A percentile compares a stretch with the other conserved stretches of the same genome.
Evolutionary conservation across 2,797 vertebrate species (phyloP).

Genomic region (Cuculus canorus): DNA sequence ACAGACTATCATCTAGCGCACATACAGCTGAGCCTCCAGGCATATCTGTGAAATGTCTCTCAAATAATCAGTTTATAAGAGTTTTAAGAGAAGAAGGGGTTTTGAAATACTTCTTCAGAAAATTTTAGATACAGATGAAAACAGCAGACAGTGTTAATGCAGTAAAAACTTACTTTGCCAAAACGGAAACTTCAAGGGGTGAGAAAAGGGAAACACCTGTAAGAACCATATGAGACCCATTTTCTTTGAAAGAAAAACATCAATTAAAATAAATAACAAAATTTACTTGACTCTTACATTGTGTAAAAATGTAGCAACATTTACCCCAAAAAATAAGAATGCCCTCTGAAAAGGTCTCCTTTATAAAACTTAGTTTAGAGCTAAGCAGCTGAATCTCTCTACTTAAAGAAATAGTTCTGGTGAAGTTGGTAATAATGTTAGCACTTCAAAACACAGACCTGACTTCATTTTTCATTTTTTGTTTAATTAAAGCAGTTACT

Average conservation of each 20-base stretch:
- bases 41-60: not conserved
- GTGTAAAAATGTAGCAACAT: not conserved
- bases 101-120: not conserved
- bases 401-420: not conserved
- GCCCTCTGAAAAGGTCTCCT: not conserved
- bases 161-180: not conserved
- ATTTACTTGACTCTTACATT: not conserved
- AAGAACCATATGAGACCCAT: not conserved
- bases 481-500: slow-evolving; percentile 23
- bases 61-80: not conserved
- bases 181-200: not conserved
- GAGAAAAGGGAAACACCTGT: not conserved
- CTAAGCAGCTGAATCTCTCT: not conserved
- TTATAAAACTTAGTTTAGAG: not conserved
- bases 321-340: not conserved
- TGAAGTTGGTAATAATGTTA: not conserved
- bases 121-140: not conserved
- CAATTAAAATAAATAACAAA: not conserved
- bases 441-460: not conserved
- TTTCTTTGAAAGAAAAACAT: not conserved
- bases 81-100: not conserved
- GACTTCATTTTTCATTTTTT: not conserved
- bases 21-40: not conserved
- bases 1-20: not conserved
- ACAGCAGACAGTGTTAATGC: not conserved